A percentile compares a stretch with the other conserved stretches of the same genome.
Conservation (phyloP, 2,797 vertebrate species). For the Furcifer pardalis region DNA sequence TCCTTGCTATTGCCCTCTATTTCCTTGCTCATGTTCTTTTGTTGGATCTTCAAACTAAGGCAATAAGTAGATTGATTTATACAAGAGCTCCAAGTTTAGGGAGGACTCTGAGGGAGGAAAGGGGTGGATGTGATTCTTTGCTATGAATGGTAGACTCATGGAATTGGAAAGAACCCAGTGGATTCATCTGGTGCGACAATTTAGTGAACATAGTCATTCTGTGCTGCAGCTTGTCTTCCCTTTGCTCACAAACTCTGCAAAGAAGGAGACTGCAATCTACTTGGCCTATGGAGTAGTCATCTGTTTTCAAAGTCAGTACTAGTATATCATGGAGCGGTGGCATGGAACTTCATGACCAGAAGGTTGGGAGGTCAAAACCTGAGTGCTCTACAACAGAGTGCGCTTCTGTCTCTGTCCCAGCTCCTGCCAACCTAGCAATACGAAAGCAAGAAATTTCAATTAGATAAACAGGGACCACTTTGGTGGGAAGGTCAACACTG, state of each 20-base stretch:
- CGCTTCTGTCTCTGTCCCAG: too few species aligned
- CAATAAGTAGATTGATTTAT: background rate
- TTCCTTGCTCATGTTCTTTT: background rate
- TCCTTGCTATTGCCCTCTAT: background rate
- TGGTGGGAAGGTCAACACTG: too few species aligned
- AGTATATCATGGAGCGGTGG: too few species aligned
- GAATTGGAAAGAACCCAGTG: constrained; percentile 1
- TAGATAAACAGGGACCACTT: too few species aligned
- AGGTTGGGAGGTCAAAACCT: too few species aligned
- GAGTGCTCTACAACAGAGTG: too few species aligned
- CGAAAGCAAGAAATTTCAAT: too few species aligned
- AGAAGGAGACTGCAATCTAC: background rate
- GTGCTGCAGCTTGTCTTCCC: too few species aligned
- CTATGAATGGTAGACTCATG: background rate
- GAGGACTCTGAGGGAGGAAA: background rate
- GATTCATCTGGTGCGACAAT: background rate
- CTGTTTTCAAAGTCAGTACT: constrained; percentile 1
- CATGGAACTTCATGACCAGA: too few species aligned
- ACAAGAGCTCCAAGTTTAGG: background rate
- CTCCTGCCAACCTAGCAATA: too few species aligned
- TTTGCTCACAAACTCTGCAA: background rate
- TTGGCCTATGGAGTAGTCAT: background rate
- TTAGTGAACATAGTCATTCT: too few species aligned
- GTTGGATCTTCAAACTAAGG: constrained; percentile 1
- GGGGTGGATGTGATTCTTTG: background rate